phyloP scores from a whole-genome alignment of 2,113 vertebrate genomes.

The Noturus placidus region DNA sequence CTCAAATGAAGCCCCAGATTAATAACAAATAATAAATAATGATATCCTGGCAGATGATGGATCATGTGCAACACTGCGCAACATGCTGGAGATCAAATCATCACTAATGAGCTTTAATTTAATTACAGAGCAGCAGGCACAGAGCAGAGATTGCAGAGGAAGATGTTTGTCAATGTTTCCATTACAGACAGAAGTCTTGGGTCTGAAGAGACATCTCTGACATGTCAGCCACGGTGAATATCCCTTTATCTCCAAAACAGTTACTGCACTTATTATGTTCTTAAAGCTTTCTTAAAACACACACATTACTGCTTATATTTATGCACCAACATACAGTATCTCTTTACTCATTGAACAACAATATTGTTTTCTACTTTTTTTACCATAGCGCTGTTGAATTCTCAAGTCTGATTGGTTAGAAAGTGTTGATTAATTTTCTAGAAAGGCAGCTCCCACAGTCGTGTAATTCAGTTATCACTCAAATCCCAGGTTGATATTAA shows the following conservation, averaged over 20 bases:
- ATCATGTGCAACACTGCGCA: not conserved
- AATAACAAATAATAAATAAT: conserved; percentile 15
- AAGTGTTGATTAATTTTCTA: not conserved
- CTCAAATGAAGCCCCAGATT: not conserved
- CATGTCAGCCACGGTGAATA: conserved; percentile 11
- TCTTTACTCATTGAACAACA: not conserved
- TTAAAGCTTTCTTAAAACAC: not conserved
- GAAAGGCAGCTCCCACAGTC: not conserved
- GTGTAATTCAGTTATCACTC: not conserved
- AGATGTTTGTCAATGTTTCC: conserved; percentile 36
- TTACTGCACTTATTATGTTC: not conserved
- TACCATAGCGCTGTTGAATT: not conserved
- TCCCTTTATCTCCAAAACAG: not conserved
- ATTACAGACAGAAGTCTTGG: not conserved
- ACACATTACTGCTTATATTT: not conserved
- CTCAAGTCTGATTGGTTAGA: not conserved
- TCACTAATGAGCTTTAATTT: conserved; percentile 47
- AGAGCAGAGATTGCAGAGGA: not conserved
- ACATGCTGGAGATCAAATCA: conserved; percentile 43
- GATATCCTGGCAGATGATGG: conserved; percentile 1
- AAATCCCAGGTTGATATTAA: not conserved
- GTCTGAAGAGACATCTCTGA: not conserved
- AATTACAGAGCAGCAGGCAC: conserved; percentile 36
- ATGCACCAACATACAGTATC: not conserved
- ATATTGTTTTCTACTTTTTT: not conserved